Conservation (phyloP, 2,113 vertebrate species). For the Tautogolabrus adspersus region DNA sequence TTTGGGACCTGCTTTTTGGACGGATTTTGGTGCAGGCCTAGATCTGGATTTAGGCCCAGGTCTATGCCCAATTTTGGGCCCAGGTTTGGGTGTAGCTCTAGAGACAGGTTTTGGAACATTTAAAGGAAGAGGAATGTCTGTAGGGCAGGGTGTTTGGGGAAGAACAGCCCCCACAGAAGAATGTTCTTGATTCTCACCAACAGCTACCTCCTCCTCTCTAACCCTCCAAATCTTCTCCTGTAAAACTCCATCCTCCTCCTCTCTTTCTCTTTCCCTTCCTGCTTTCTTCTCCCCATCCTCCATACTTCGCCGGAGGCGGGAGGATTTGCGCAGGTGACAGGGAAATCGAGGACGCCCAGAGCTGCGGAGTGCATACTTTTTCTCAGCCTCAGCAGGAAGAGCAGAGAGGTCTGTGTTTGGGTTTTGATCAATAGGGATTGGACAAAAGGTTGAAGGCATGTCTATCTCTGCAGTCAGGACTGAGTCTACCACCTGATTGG, state of each 20-base stretch:
- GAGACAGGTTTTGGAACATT: constrained; percentile 66
- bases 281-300: constrained; percentile 71
- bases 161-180: constrained; percentile 52
- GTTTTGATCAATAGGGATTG: constrained; percentile 54
- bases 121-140: constrained; percentile 61
- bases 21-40: constrained; percentile 62
- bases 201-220: constrained; percentile 69
- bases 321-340: constrained; percentile 91
- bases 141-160: constrained; percentile 49
- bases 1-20: constrained; percentile 77
- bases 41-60: constrained; percentile 77
- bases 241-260: constrained; percentile 61
- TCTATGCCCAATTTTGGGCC: constrained; percentile 72
- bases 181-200: constrained; percentile 52
- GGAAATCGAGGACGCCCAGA: constrained; percentile 95
- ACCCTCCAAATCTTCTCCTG: constrained; percentile 75
- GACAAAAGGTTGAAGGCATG: constrained; percentile 61
- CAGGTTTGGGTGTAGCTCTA: constrained; percentile 70
- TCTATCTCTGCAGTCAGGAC: constrained; percentile 66
- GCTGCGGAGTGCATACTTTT: constrained; percentile 94
- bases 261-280: constrained; percentile 57
- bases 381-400: constrained; percentile 80
- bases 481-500: constrained; percentile 67
- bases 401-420: constrained; percentile 52
- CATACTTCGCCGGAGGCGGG: constrained; percentile 79